These are phyloP conservation scores for Pandemis corylana DNA, from an alignment of 2,888 invertebrate species.

Conservation along the genomic window DNA sequence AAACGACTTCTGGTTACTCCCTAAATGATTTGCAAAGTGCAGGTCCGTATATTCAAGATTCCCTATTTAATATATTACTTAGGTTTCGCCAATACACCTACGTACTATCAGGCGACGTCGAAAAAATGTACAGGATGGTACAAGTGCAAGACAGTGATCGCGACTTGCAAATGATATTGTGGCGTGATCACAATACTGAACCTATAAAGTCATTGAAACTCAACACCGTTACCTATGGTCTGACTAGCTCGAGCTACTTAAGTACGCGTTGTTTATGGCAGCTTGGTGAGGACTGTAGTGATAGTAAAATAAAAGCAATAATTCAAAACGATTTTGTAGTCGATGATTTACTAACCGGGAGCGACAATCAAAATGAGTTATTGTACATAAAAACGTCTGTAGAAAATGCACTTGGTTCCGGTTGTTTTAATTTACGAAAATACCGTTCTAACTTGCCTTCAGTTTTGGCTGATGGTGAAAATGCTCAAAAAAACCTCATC, in stretches of 20 bases:
- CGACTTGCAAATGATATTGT: conserved; percentile 2
- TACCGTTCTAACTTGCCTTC: no score
- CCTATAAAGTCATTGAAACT: neutral
- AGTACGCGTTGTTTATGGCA: conserved; percentile 8
- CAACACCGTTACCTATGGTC: conserved; percentile 1
- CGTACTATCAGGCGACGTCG: neutral
- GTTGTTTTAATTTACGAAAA: no score
- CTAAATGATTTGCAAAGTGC: conserved; percentile 14
- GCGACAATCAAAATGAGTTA: neutral
- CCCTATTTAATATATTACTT: neutral
- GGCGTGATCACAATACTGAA: neutral
- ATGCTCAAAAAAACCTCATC: neutral
- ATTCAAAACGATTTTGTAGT: conserved; percentile 9
- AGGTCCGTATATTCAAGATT: conserved; percentile 12
- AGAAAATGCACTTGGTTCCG: neutral
- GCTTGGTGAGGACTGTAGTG: neutral
- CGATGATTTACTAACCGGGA: neutral
- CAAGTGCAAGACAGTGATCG: neutral
- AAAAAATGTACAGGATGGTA: conserved; percentile 5
- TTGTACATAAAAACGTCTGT: neutral
- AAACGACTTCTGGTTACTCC: conserved; percentile 11
- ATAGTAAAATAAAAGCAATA: neutral
- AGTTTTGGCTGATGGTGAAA: no score
- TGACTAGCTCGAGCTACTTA: neutral
- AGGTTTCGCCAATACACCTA: neutral